A percentile compares a stretch with the other conserved stretches of the same genome.
These are phyloP conservation scores for Dicentrarchus labrax DNA, from an alignment of 2,113 vertebrate genomes.

Conservation along the genomic window DNA sequence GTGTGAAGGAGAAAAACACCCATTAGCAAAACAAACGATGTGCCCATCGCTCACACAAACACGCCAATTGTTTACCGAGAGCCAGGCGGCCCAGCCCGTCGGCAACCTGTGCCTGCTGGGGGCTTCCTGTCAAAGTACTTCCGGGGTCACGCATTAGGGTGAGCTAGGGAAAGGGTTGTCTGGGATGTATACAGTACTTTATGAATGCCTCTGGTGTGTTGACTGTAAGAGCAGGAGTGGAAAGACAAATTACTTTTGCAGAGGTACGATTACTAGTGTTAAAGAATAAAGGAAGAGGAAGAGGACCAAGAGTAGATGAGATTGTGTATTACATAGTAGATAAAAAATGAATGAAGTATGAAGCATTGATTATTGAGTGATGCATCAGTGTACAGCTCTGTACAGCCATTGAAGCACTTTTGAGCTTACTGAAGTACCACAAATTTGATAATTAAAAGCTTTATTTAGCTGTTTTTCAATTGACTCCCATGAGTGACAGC, in stretches of 20 bases:
- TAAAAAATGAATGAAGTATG: conserved; percentile 51
- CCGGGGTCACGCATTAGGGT: conserved; percentile 54
- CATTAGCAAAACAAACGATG: conserved; percentile 84
- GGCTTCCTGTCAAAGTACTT: conserved; percentile 54
- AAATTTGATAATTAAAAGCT: background rate
- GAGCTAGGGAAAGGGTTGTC: background rate
- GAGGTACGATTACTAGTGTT: background rate
- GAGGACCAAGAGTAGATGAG: background rate
- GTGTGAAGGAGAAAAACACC: conserved; percentile 80
- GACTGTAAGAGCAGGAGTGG: background rate
- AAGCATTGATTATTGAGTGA: conserved; percentile 42
- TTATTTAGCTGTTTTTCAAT: background rate
- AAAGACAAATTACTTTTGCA: conserved; percentile 3
- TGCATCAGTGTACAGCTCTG: conserved; percentile 14
- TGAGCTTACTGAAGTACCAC: conserved; percentile 19
- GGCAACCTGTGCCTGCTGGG: conserved; percentile 44
- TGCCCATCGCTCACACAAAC: conserved; percentile 72
- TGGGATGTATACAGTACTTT: background rate
- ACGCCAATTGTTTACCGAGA: conserved; percentile 76
- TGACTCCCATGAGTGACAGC: background rate
- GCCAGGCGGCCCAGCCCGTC: conserved; percentile 46
- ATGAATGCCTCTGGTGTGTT: conserved; percentile 22
- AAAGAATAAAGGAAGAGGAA: background rate
- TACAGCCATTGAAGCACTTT: conserved; percentile 8
- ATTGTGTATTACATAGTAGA: conserved; percentile 32